These are phyloP conservation scores for Carassius auratus DNA, from an alignment of 2,113 vertebrate genomes.

Conservation along the genomic window DNA sequence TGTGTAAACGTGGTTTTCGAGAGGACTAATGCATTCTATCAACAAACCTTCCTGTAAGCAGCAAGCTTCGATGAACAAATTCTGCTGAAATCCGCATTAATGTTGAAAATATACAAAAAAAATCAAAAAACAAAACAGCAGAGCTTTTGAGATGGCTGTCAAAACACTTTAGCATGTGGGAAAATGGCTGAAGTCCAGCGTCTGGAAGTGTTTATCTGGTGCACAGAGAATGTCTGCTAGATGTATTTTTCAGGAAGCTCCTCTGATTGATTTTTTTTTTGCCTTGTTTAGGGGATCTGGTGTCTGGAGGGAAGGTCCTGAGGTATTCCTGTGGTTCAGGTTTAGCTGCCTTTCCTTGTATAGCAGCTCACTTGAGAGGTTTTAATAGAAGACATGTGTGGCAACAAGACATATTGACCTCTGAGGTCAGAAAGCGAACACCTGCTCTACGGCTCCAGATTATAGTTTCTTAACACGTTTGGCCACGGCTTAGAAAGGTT, in stretches of 20 bases:
- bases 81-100: slow-evolving; percentile 68
- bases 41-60: slow-evolving; percentile 31
- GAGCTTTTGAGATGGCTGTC: slow-evolving; percentile 83
- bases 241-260: slow-evolving; percentile 79
- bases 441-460: neutral
- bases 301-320: slow-evolving; percentile 59
- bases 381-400: slow-evolving; percentile 34
- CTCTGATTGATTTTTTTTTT: slow-evolving; percentile 77
- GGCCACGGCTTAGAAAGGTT: neutral
- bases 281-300: slow-evolving; percentile 65
- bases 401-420: neutral
- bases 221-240: slow-evolving; percentile 73
- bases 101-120: slow-evolving; percentile 56
- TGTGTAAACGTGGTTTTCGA: neutral
- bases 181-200: slow-evolving; percentile 85
- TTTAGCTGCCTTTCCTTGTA: slow-evolving; percentile 1
- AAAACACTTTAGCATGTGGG: slow-evolving; percentile 89
- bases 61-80: slow-evolving; percentile 57
- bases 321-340: slow-evolving; percentile 21
- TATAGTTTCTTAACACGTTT: slow-evolving; percentile 16
- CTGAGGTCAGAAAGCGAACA: neutral
- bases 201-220: slow-evolving; percentile 90
- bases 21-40: slow-evolving; percentile 22
- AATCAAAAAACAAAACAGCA: slow-evolving; percentile 61
- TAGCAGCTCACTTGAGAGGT: neutral